Base-by-base conservation (phyloP, 2,113 vertebrate genomes). In the Oreocharis arfaki region DNA sequence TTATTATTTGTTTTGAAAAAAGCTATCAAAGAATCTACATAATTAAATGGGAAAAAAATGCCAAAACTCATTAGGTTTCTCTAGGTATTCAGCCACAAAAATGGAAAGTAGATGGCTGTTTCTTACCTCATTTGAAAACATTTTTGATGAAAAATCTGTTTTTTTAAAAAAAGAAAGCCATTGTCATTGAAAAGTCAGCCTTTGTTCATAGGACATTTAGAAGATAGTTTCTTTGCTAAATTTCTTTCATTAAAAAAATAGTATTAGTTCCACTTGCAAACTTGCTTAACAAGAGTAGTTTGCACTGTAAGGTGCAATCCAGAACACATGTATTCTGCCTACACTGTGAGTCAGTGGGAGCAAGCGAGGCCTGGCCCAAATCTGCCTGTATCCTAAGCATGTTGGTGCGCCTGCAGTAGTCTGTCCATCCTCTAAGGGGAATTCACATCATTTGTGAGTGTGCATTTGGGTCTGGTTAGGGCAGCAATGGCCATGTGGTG, bases 91-190 rank as follows among this genome's bases (percentile, higher is more conserved):
- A 77, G 3, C 6, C 30, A 47, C 33, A 84, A 24, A 56, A 78
- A 8, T 46, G 10, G 13, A 49, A 78, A 63, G 4, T 15, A 39
- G 8, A 6, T 37, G 8, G 3, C 30, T 65, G 10, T 0, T 2
- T 49, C 49, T 64, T 50, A n/a, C 32, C 10, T 61, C 2, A 81
- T 69, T 42, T 27, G 4, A 60, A 76, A 26, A 30, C 1, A 9
- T 11, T 68, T 79, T 61, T 73, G 1, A 30, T 30, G 37, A 63
- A 32, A 65, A 64, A 20, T 59, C 2, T 7, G 0, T 1, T 23
- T 8, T 19, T 73, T 75, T 46, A 27, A 19, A 52, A 19, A 52
- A 86, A 57, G 3, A 20, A 65, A 60, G 1, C 3, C 19, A 7
- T 8, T 77, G 8, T 9, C n/a, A 59, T 56, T 47, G 33, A 79